A percentile compares a stretch with the other conserved stretches of the same genome.
Evolutionary conservation across 2,113 vertebrate species (phyloP).

Genomic region (Trematocara unimaculatum): DNA sequence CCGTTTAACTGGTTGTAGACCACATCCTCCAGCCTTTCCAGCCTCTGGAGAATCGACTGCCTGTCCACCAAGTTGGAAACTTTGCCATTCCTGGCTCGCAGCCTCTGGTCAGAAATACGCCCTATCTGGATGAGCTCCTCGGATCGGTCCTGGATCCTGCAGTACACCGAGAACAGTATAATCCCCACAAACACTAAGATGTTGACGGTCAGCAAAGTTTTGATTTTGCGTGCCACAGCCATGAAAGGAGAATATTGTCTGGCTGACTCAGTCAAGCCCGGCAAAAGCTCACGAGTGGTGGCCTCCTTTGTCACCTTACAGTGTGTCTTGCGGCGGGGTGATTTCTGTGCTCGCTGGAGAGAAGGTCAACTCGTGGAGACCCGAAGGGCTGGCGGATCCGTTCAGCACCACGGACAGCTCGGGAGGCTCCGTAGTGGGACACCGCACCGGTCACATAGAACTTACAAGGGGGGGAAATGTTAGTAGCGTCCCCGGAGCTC

Average conservation of each 20-base stretch:
- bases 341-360: not conserved
- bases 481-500: not conserved
- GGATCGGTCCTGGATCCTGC: slow-evolving; percentile 92
- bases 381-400: slow-evolving; percentile 14
- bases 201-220: slow-evolving; percentile 99
- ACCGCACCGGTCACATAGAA: not conserved
- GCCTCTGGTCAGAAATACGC: slow-evolving; percentile 81
- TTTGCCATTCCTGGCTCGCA: slow-evolving; percentile 81
- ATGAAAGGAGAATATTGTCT: slow-evolving; percentile 76
- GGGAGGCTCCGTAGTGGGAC: slow-evolving; percentile 3
- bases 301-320: slow-evolving; percentile 34
- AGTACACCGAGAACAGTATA: slow-evolving; percentile 96
- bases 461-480: not conserved
- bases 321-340: not conserved
- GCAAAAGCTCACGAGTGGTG: slow-evolving; percentile 52
- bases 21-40: slow-evolving; percentile 94
- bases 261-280: slow-evolving; percentile 66
- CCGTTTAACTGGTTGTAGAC: slow-evolving; percentile 97
- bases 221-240: slow-evolving; percentile 97
- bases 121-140: slow-evolving; percentile 87
- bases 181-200: slow-evolving; percentile 95
- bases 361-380: slow-evolving; percentile 28
- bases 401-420: slow-evolving; percentile 73
- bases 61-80: slow-evolving; percentile 82
- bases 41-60: slow-evolving; percentile 90